A percentile compares a stretch with the other conserved stretches of the same genome.
phyloP scores from a whole-genome alignment of 2,113 vertebrate genomes.

The Megaleporinus macrocephalus region DNA sequence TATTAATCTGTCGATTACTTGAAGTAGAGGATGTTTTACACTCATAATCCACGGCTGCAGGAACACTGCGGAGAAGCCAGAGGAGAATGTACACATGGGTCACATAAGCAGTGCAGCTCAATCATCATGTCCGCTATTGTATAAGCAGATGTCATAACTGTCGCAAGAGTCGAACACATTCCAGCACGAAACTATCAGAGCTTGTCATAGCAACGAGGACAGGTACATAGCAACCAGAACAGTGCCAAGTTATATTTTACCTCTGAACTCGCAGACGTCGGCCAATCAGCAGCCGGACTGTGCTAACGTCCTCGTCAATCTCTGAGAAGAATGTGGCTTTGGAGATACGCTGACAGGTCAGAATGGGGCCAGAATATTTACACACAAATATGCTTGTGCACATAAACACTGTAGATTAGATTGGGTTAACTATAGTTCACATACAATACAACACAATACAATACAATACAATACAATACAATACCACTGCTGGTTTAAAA shows the following conservation, averaged over 20 bases:
- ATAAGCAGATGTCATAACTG: not conserved
- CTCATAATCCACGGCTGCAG: no score
- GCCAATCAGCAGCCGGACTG: not conserved
- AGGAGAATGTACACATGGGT: not conserved
- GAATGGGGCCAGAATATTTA: not conserved
- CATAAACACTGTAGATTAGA: not conserved
- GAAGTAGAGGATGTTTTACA: no score
- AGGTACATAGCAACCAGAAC: not conserved
- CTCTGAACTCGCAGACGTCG: not conserved
- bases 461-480: no score
- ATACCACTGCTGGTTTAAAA: not conserved
- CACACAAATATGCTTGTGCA: not conserved
- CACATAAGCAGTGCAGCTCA: not conserved
- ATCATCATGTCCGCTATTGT: not conserved
- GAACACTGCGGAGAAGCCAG: not conserved
- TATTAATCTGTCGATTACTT: no score
- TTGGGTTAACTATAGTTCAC: no score
- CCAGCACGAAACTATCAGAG: not conserved
- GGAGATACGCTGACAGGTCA: constrained; percentile 24
- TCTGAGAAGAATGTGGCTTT: constrained; percentile 11
- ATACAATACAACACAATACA: no score
- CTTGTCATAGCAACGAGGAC: not conserved
- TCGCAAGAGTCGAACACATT: not conserved
- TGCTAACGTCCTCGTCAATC: not conserved
- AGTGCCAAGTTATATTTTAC: not conserved